Base-by-base conservation (phyloP, 2,888 invertebrate genomes). In the Drosophila parthenogenetica region DNA sequence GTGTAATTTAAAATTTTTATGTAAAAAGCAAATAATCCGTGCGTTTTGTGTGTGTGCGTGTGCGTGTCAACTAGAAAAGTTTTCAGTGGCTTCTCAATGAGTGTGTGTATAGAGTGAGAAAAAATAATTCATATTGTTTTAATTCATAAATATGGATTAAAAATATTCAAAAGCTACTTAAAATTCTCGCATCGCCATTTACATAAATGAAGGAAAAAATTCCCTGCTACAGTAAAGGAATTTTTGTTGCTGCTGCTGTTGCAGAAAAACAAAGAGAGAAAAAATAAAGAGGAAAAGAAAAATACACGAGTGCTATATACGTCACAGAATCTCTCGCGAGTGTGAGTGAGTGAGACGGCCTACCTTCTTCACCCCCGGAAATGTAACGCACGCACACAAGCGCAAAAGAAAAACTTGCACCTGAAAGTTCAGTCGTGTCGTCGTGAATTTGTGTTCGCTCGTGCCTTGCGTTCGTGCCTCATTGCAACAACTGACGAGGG, bases 331-430 rank as follows among this genome's bases (percentile, higher is more conserved):
- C 37, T 69, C 49, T 67, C 51, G 53, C 64, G 60, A 54, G 83
- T 73, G 80, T 69, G 81, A 61, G 79, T 73, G 83, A 69, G 84
- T 77, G 73, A 71, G 78, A 83, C 66, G 45, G 62, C 39, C 51
- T 63, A 42, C 78, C 78, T 75, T 68, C 84, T 75, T 68, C 84
- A 88, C 90, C 89, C 90, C 89, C 90, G 89, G 89, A 89, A 89
- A 90, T 89, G 90, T 90, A 84, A 79, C 72, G 66, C 69, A 73
- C 69, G 67, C 60, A 57, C 62, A 51, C 61, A 58, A 22, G 54
- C 55, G 54, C 39, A 58, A 70, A 78, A 66, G 79, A 35, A 87
- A 86, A 83, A 88, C 89, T 83, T 83, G 83, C 83, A 83, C 83
- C 83, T 83, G 89, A 88, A 83, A 84, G 87, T 88, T 87, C 63